A percentile compares a stretch with the other conserved stretches of the same genome.
These are phyloP conservation scores for Pelobates fuscus DNA, from an alignment of 2,113 vertebrate genomes.

Conservation along the genomic window DNA sequence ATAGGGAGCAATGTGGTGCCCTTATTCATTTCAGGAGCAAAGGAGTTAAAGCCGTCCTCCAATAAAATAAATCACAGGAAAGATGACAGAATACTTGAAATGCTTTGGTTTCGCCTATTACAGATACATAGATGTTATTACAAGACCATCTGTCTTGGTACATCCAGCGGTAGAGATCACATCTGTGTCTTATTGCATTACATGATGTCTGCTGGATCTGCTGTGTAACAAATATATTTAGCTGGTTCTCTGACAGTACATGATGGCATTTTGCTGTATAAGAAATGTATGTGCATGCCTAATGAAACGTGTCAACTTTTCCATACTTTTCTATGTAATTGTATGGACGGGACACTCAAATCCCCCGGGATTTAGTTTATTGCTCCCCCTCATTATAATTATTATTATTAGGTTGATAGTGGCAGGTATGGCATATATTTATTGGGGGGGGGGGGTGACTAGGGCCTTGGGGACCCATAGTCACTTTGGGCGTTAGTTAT, in stretches of 20 bases:
- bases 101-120: neutral
- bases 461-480: too few species aligned
- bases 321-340: too few species aligned
- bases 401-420: too few species aligned
- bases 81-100: neutral
- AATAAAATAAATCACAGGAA: neutral
- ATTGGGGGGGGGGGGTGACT: too few species aligned
- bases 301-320: too few species aligned
- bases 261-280: neutral
- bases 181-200: neutral
- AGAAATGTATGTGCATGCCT: neutral
- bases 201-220: constrained; percentile 2
- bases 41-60: neutral
- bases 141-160: constrained; percentile 3
- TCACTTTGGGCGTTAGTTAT: too few species aligned
- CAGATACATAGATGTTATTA: neutral
- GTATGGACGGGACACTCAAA: too few species aligned
- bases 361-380: too few species aligned
- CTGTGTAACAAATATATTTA: neutral
- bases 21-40: too few species aligned
- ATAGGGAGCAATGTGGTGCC: too few species aligned
- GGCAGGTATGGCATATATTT: too few species aligned
- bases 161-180: neutral
- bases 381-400: too few species aligned
- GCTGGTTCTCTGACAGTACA: neutral